A percentile compares a stretch with the other conserved stretches of the same genome.
phyloP scores from a whole-genome alignment of 2,113 vertebrate genomes.

The pig (Sus scrofa) region DNA sequence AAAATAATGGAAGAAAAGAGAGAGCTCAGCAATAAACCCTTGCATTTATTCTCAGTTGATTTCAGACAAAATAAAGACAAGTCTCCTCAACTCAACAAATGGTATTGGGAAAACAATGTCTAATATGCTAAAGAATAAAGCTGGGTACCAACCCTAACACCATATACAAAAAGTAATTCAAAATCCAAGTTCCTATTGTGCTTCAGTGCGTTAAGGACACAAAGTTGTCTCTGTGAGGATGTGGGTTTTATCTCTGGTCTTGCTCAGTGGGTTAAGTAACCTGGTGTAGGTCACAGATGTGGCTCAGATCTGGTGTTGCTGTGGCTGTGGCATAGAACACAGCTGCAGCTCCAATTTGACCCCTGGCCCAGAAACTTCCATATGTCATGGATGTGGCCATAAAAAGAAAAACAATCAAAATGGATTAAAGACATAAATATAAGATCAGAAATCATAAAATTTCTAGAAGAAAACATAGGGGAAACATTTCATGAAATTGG shows the following conservation, averaged over 20 bases:
- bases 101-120: not conserved
- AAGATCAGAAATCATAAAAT: not conserved
- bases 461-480: not conserved
- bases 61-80: not conserved
- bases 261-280: too few species aligned
- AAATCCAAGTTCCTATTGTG: not conserved
- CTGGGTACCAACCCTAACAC: not conserved
- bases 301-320: too few species aligned
- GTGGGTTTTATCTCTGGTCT: too few species aligned
- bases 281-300: too few species aligned
- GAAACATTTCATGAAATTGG: not conserved
- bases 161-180: not conserved
- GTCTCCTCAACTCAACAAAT: not conserved
- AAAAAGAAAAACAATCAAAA: not conserved
- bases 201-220: too few species aligned
- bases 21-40: not conserved
- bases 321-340: too few species aligned
- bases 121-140: not conserved
- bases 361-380: too few species aligned
- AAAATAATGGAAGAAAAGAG: not conserved
- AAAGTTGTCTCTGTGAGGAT: too few species aligned
- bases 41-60: not conserved
- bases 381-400: too few species aligned
- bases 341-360: too few species aligned
- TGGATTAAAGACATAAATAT: not conserved